Base-by-base conservation (phyloP, 2,888 invertebrate genomes). In the Ectemnius cavifrons region DNA sequence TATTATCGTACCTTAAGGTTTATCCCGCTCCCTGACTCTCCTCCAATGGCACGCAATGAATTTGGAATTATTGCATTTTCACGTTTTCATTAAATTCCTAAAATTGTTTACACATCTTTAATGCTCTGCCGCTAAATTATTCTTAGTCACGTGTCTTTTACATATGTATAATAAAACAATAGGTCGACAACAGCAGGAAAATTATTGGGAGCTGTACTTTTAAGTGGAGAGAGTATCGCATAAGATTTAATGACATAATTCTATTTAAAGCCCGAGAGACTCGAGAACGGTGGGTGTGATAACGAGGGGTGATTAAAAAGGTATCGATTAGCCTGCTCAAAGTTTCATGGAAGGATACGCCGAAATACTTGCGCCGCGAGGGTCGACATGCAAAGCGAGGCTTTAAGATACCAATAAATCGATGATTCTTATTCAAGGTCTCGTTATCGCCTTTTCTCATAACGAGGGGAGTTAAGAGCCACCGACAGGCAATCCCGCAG, bases 391-490 rank as follows among this genome's bases (percentile, higher is more conserved):
- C 27, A 76, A 76, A 76, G 73, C 76, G 73, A 37, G 58, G 56
- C 65, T 72, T 69, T 70, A 23, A 52, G 37, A 61, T 57, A 71
- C 63, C 81, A 68, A 80, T 81, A 75, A 80, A 82, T 82, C 76
- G 79, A 75, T 68, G 61, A 70, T 61, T 69, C 47, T 59, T 70
- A 49, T 75, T 70, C 64, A 59, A 63, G 23, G 46, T 60, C 73
- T 77, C 73, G 71, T 80, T 80, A 77, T 73, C 79, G 62, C 79
- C 58, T 64, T 61, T 67, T 59, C 69, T 63, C 71, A 70, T 80
- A 77, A 75, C 72, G 70, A 72, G 71, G 52, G 63, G 28, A 52
- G 64, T 71, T 66, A 59, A 28, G 16, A 45, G 46, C 18, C 23
- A n/a, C 52, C 4, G 52, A 52, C n/a, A 52, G 16, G 13, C 52